Evolutionary conservation across 2,888 invertebrate species (phyloP).

Genomic region (Lagria hirta): DNA sequence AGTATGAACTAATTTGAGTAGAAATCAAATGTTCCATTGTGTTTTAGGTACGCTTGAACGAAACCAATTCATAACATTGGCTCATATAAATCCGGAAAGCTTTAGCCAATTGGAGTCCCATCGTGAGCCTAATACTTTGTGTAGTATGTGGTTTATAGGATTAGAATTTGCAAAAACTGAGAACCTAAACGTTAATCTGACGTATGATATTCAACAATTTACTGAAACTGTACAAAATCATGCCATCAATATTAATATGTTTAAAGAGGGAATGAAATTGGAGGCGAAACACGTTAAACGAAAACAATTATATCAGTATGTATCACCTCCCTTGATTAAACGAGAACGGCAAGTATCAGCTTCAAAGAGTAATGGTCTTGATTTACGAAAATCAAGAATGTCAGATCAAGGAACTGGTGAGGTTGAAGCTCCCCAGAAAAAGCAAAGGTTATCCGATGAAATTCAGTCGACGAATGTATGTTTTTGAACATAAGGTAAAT

Average conservation of each 20-base stretch:
- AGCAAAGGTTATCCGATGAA: slow-evolving; percentile 47
- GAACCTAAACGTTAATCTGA: slow-evolving; percentile 89
- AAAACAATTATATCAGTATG: slow-evolving; percentile 73
- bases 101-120: slow-evolving; percentile 61
- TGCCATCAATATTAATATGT: slow-evolving; percentile 69
- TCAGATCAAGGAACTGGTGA: slow-evolving; percentile 37
- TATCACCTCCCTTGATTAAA: slow-evolving; percentile 69
- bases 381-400: slow-evolving; percentile 38
- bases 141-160: slow-evolving; percentile 98
- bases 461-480: slow-evolving; percentile 35
- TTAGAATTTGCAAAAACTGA: slow-evolving; percentile 87
- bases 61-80: slow-evolving; percentile 87
- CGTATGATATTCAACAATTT: slow-evolving; percentile 88
- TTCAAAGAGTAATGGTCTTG: slow-evolving; percentile 31
- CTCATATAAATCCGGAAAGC: slow-evolving; percentile 94
- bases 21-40: no score
- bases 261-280: slow-evolving; percentile 74
- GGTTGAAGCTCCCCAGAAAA: slow-evolving; percentile 37
- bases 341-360: slow-evolving; percentile 63
- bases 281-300: slow-evolving; percentile 87
- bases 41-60: slow-evolving; percentile 77
- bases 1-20: no score
- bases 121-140: slow-evolving; percentile 60
- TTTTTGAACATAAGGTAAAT: no score
- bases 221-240: slow-evolving; percentile 83